Conservation (phyloP, 2,113 vertebrate species). For the Todiramphus chloris region DNA sequence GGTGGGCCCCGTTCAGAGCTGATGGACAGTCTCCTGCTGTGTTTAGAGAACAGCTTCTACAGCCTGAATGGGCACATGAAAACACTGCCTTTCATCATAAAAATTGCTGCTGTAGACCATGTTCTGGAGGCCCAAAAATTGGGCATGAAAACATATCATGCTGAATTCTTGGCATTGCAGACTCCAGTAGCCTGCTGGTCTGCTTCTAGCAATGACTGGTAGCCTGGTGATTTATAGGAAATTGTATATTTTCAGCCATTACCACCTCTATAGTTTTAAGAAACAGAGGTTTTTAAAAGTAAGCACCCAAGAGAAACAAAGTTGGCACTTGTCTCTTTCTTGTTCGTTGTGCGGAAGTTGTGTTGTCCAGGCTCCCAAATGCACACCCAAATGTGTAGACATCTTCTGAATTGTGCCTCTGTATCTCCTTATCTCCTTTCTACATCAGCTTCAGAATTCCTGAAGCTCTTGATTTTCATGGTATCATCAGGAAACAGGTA, state of each 20-base stretch:
- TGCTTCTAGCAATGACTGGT: not conserved
- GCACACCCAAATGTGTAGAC: not conserved
- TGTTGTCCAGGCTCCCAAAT: not conserved
- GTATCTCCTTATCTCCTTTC: not conserved
- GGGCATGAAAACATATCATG: rapidly evolving
- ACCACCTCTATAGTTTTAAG: not conserved
- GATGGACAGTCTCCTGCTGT: not conserved
- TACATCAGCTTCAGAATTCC: not conserved
- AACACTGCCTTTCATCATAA: not conserved
- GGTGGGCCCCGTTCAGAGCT: not conserved
- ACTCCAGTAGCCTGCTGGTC: not conserved
- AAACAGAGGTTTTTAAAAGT: not conserved
- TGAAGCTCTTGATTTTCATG: not conserved
- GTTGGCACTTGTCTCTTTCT: not conserved
- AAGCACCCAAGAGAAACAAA: not conserved
- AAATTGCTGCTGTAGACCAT: not conserved
- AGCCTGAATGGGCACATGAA: rapidly evolving
- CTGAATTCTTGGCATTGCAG: not conserved
- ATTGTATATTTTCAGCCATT: not conserved
- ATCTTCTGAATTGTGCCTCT: not conserved
- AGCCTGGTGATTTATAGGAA: not conserved
- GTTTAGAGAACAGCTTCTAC: not conserved
- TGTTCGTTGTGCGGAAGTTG: not conserved
- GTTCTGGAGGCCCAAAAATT: not conserved
- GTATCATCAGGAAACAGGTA: not conserved